Conservation (phyloP, 2,888 invertebrate species). For the Caenorhabditis auriculariae region DNA sequence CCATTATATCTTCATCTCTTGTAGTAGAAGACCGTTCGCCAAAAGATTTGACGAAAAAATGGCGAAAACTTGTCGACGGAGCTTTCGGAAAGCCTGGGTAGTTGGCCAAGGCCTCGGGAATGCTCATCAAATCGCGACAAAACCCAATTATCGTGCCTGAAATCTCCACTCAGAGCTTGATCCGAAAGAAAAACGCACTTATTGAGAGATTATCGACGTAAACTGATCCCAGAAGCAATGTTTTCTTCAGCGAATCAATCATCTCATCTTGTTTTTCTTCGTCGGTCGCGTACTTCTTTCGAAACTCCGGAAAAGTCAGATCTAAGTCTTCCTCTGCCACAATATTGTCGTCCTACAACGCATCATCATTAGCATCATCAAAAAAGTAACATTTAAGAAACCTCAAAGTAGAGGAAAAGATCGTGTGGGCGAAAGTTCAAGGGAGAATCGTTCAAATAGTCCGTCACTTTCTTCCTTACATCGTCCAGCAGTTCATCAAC, state of each 20-base stretch:
- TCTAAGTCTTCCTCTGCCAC: conserved; percentile 7
- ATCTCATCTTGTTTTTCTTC: conserved; percentile 7
- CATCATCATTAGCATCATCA: not conserved
- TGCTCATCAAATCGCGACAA: not conserved
- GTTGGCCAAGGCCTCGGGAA: not conserved
- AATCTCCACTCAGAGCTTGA: not conserved
- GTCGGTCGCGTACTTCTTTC: not conserved
- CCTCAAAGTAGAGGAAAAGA: too few relatives aligned
- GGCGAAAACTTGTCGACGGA: conserved; percentile 9
- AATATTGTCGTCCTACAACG: conserved; percentile 1
- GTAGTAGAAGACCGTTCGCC: too few relatives aligned
- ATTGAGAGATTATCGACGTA: too few relatives aligned
- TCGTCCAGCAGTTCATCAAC: too few relatives aligned
- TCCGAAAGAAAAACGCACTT: too few relatives aligned
- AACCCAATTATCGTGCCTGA: conserved; percentile 9
- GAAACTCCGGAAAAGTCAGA: conserved; percentile 4
- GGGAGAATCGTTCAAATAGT: too few relatives aligned
- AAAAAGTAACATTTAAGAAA: not conserved
- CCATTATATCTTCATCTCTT: too few relatives aligned
- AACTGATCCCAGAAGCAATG: conserved; percentile 4
- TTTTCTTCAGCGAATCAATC: conserved; percentile 9
- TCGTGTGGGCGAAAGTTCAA: too few relatives aligned
- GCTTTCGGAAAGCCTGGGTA: conserved; percentile 13
- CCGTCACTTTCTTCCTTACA: too few relatives aligned
- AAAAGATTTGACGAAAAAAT: too few relatives aligned